phyloP scores from a whole-genome alignment of 1,140 invertebrate genomes.

The Atta texana region DNA sequence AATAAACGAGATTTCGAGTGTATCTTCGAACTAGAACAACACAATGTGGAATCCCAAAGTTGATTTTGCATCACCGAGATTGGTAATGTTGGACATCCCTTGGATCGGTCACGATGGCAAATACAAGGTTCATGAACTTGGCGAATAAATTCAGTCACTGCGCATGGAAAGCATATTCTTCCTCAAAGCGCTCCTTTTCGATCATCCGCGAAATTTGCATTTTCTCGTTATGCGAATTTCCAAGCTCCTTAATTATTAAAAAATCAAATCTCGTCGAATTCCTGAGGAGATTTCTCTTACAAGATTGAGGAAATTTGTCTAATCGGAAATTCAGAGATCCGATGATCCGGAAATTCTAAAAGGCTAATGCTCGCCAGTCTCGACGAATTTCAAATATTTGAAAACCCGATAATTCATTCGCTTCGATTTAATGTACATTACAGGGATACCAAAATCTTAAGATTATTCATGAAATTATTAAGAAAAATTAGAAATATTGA shows the following conservation, averaged over 20 bases:
- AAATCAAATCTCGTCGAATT: slow-evolving; percentile 16
- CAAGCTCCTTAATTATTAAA: slow-evolving; percentile 52
- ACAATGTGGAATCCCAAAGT: background rate
- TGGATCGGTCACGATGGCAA: background rate
- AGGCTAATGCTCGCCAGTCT: background rate
- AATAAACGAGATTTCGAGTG: background rate
- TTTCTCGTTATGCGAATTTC: slow-evolving; percentile 20
- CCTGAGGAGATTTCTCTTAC: slow-evolving; percentile 26
- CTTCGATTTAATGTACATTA: slow-evolving; percentile 3
- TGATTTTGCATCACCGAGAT: slow-evolving; percentile 18
- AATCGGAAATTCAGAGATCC: slow-evolving; percentile 49
- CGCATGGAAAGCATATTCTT: background rate
- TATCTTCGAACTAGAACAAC: background rate
- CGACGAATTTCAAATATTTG: slow-evolving; percentile 41
- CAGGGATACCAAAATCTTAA: background rate
- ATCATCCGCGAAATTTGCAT: slow-evolving; percentile 37
- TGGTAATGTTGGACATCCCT: slow-evolving; percentile 12
- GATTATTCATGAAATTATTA: background rate
- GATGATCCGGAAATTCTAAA: slow-evolving; percentile 24
- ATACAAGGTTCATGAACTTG: slow-evolving; percentile 16
- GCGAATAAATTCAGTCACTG: slow-evolving; percentile 30
- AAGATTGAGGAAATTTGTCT: slow-evolving; percentile 54
- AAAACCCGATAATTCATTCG: slow-evolving; percentile 22
- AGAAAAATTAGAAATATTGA: background rate
- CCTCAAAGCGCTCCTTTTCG: background rate